Conservation (phyloP, 2,113 vertebrate genomes). For the Trematomus loennbergii region DNA sequence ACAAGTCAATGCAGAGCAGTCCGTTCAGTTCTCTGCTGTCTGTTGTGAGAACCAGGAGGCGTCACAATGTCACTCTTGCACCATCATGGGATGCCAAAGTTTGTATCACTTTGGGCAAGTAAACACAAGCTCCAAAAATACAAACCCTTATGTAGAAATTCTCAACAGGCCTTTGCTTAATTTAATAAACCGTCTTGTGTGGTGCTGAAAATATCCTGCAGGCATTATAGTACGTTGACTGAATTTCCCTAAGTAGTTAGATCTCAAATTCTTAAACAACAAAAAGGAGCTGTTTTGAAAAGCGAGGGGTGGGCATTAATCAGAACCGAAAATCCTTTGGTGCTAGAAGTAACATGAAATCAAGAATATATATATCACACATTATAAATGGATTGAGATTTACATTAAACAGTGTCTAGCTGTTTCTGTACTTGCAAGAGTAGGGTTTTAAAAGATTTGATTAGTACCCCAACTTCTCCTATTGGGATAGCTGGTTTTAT, state of each 20-base stretch:
- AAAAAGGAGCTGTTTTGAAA: conserved; percentile 35
- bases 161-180: conserved; percentile 31
- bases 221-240: conserved; percentile 44
- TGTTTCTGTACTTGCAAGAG: neutral
- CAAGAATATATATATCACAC: neutral
- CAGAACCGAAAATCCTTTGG: conserved; percentile 25
- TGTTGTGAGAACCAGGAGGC: conserved; percentile 2
- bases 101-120: conserved; percentile 27
- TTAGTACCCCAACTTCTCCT: neutral
- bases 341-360: conserved; percentile 23
- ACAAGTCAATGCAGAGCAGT: neutral
- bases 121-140: conserved; percentile 41
- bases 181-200: conserved; percentile 54
- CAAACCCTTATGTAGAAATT: conserved; percentile 13
- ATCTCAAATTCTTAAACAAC: conserved; percentile 39
- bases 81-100: conserved; percentile 14
- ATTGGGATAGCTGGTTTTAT: neutral
- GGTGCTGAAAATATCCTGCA: conserved; percentile 42
- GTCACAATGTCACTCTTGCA: conserved; percentile 10
- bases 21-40: neutral
- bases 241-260: conserved; percentile 46
- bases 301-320: conserved; percentile 40
- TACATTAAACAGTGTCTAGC: neutral
- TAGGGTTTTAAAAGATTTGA: neutral
- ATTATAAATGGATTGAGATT: conserved; percentile 7